Base-by-base conservation (phyloP, 1,140 invertebrate species). In the Conus betulinus region DNA sequence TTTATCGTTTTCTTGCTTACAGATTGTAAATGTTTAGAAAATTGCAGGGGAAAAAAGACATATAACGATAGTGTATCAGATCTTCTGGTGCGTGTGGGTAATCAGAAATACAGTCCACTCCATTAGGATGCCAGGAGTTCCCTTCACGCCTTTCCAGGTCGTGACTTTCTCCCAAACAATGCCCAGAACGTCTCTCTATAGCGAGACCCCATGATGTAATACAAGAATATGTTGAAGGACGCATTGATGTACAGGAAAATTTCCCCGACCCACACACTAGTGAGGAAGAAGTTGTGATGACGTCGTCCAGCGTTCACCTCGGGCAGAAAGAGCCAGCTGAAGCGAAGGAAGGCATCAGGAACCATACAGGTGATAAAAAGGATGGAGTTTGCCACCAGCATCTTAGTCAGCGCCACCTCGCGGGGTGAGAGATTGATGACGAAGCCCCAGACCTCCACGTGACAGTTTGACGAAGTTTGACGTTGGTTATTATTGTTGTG, bases 301-400 rank as follows among this genome's bases (percentile, higher is more conserved):
- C 83, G 83, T 7, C 83, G 51, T 5, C 52, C 83, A 25, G 52
- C 23, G 52, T 57, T 53, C 23, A 84, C 17, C 25, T 84, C 83
- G 15, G 83, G 57, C 17, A 84, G 1, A 10, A 84, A 25, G 11
- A 55, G 23, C 8, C n/a, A 84, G 17, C 2, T 53, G 83, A 53
- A 84, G 15, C 52, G 23, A 23, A 3, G 23, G 10, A 84, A 2
- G 13, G 20, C 52, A 6, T 3, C 25, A 0, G 83, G 55, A 1
- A 57, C 0, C 15, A 84, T 1, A 57, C 83, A 84, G 8, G 25
- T 20, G 20, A 84, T 60, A 53, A 84, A 84, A 6, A 84, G n/a
- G 7, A 84, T n/a, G 10, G 83, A 84, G 13, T 20, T 84, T 20
- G 51, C 23, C 11, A 84, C 55, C 52, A 84, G 83, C 83, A 84